phyloP scores from a whole-genome alignment of 2,888 invertebrate species.

The Stratiomys singularior region DNA sequence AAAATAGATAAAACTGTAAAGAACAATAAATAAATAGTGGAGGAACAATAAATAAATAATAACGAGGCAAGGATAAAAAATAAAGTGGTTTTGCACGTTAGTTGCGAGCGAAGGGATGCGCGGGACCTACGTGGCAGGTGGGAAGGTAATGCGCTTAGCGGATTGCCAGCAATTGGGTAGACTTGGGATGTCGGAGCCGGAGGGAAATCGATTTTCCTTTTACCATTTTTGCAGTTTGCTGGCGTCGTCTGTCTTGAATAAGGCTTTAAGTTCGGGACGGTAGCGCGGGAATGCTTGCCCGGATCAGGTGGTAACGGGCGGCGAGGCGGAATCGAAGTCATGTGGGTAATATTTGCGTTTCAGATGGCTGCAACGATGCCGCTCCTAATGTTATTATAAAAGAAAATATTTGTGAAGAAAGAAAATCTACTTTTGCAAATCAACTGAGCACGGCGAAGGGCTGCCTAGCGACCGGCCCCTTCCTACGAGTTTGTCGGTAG shows the following conservation, averaged over 20 bases:
- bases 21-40: slow-evolving; percentile 38
- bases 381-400: slow-evolving; percentile 62
- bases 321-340: slow-evolving; percentile 21
- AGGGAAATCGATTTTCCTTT: neutral
- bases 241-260: neutral
- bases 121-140: no score
- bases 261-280: neutral
- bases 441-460: neutral
- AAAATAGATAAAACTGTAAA: slow-evolving; percentile 46
- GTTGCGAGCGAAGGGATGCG: neutral
- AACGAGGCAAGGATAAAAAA: slow-evolving; percentile 9
- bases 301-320: no score
- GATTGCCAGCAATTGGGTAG: neutral
- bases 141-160: neutral
- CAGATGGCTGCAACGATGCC: slow-evolving; percentile 54
- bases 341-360: slow-evolving; percentile 29
- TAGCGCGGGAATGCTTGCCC: no score
- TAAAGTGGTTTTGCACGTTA: slow-evolving; percentile 9
- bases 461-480: neutral
- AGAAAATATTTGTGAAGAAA: slow-evolving; percentile 63
- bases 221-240: neutral
- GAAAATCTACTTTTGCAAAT: slow-evolving; percentile 37
- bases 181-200: neutral
- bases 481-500: no score
- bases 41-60: slow-evolving; percentile 43